Evolutionary conservation across 2,797 vertebrate genomes (phyloP), one percentile per base, ranked within the genome.

Genomic region (Clamator glandarius): DNA sequence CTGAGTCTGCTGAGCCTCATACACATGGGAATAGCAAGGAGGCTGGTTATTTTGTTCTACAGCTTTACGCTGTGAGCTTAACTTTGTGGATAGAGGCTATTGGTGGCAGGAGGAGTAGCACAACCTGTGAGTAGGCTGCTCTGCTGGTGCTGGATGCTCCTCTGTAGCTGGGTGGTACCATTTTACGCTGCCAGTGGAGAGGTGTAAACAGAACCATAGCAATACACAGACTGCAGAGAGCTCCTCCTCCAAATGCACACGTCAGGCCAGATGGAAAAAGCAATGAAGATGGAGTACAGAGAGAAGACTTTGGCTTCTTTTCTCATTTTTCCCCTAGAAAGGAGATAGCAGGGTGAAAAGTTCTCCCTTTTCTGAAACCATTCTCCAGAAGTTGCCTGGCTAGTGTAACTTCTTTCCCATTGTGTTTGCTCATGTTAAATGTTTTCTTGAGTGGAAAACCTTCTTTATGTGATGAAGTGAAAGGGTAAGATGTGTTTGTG

Each of bases 231-330:
- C 57, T 78, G 63, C 50, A 83, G 44, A 79, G 44, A 63, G 50
- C 58, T 63, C n/a, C 39, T 41, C 29, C 21, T 3, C 0, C 0
- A 70, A 17, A 33, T 24, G n/a, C 59, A 48, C 36, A 4, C 1
- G 1, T 31, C 55, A 54, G 63, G 18, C 28, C 23, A 42, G 55
- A 39, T 23, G n/a, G 64, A 63, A 42, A 39, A 78, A 54, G 28
- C 68, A 63, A 54, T 3, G 25, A 42, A 70, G 25, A 42, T 50
- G 64, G 62, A 79, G 28, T 23, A 33, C 24, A 8, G 23, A 69
- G 35, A 75, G 68, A 73, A 52, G 69, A 29, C 5, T 21, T 63
- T 3, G 35, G 3, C 50, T 64, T 24, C 11, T 66, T 77, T 80
- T 84, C 76, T 42, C 64, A 24, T 31, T 19, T 7, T 29, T 80